phyloP scores from a whole-genome alignment of 1,140 invertebrate species.

The Bradynema listronoti region DNA sequence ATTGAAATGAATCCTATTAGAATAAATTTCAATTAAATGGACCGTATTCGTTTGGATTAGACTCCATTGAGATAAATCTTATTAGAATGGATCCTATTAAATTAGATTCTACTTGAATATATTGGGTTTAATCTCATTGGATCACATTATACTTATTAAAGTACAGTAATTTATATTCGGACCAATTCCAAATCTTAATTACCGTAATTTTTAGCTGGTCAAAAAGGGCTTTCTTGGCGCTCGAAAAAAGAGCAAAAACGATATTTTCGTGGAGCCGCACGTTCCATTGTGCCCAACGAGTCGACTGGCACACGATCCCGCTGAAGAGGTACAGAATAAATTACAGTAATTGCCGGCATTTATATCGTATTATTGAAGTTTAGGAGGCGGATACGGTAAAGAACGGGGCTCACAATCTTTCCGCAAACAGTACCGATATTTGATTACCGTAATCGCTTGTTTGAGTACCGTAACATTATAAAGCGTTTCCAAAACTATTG shows the following conservation, averaged over 20 bases:
- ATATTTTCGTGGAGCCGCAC: slow-evolving; percentile 53
- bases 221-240: slow-evolving; percentile 55
- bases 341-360: no score
- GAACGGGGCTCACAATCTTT: no score
- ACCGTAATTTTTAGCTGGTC: slow-evolving; percentile 40
- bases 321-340: no score
- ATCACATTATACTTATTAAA: not conserved
- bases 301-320: no score
- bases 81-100: not conserved
- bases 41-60: not conserved
- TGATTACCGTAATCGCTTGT: no score
- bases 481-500: no score
- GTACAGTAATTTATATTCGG: not conserved
- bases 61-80: not conserved
- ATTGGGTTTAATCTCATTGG: not conserved
- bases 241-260: slow-evolving; percentile 49
- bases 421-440: no score
- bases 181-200: not conserved
- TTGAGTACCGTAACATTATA: no score
- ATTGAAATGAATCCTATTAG: not conserved
- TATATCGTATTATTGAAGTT: no score
- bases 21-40: not conserved
- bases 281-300: slow-evolving; percentile 46
- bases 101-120: not conserved
- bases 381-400: no score